A percentile compares a stretch with the other conserved stretches of the same genome.
phyloP scores from a whole-genome alignment of 64 coral and sea anemone genomes.

The Pachyseris speciosa region DNA sequence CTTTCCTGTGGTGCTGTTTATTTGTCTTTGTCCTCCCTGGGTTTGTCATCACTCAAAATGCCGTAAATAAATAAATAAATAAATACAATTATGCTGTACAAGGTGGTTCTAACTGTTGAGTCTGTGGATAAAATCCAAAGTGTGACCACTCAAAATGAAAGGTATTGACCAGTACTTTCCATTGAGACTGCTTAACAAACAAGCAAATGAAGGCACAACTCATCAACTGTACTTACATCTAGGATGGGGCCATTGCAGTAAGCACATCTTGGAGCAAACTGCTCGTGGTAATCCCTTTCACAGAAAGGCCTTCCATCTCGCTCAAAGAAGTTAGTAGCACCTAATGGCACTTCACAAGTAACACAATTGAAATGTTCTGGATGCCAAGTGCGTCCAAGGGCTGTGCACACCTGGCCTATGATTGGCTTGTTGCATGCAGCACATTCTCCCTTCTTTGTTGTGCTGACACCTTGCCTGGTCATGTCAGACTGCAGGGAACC shows the following conservation, averaged over 20 bases:
- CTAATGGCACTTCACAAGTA: constrained; percentile 93
- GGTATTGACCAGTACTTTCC: no score
- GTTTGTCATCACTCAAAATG: no score
- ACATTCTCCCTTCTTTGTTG: constrained; percentile 96
- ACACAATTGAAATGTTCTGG: constrained; percentile 99
- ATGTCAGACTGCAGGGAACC: constrained; percentile 96
- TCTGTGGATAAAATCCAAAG: no score
- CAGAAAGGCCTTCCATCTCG: constrained; percentile 98
- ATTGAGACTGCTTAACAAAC: no score
- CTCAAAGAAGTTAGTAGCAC: constrained; percentile 97
- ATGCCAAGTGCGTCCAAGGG: constrained; percentile 96
- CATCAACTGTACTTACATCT: constrained; percentile 84
- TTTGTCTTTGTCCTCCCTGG: no score
- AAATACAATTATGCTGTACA: no score
- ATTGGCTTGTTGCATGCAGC: constrained; percentile 98
- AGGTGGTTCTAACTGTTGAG: no score
- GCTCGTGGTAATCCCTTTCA: constrained; percentile 98
- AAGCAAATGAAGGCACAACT: not conserved
- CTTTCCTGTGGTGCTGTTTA: no score
- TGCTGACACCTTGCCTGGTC: constrained; percentile 97
- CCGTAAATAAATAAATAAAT: no score
- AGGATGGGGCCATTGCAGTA: constrained; percentile 98
- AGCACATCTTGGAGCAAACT: constrained; percentile 96
- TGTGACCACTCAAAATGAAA: no score
- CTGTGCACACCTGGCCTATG: constrained; percentile 98